Percentiles rank a stretch among this genome's conserved stretches.
Conservation (phyloP, 2,797 vertebrate genomes). For the Acanthurus tractus region DNA sequence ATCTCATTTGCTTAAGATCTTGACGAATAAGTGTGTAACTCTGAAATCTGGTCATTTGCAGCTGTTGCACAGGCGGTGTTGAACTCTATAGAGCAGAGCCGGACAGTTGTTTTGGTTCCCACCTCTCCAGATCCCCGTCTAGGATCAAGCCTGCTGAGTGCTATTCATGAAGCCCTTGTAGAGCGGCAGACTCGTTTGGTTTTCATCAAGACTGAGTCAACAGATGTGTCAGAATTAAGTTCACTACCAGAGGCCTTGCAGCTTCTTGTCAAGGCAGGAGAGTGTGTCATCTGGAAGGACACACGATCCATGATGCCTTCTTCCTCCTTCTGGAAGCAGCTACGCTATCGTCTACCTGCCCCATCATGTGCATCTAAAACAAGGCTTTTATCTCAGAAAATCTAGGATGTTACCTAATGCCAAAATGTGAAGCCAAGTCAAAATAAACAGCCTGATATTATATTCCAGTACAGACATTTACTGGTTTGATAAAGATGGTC, state of each 20-base stretch:
- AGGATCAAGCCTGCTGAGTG: conserved; percentile 84
- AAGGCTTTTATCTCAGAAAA: conserved; percentile 10
- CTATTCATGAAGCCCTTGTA: conserved; percentile 90
- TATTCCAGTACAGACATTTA: background rate
- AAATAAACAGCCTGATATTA: no score
- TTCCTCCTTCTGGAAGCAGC: conserved; percentile 91
- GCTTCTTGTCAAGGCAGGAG: conserved; percentile 84
- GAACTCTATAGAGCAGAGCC: conserved; percentile 87
- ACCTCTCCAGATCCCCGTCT: conserved; percentile 73
- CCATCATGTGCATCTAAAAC: background rate
- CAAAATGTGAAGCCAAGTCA: no score
- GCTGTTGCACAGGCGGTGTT: conserved; percentile 88
- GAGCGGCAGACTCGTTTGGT: conserved; percentile 89
- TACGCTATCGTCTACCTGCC: conserved; percentile 89
- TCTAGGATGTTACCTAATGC: background rate
- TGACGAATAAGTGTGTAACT: background rate
- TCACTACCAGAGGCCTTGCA: conserved; percentile 85
- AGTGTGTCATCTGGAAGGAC: conserved; percentile 88
- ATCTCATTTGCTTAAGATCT: background rate
- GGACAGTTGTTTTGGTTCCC: conserved; percentile 89
- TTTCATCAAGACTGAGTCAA: conserved; percentile 84
- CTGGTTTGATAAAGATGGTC: background rate
- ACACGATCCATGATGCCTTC: conserved; percentile 74
- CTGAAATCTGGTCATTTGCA: conserved; percentile 65
- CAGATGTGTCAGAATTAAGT: background rate